A percentile compares a stretch with the other conserved stretches of the same genome.
Evolutionary conservation across 2,113 vertebrate species (phyloP).

Genomic region (Vidua macroura): DNA sequence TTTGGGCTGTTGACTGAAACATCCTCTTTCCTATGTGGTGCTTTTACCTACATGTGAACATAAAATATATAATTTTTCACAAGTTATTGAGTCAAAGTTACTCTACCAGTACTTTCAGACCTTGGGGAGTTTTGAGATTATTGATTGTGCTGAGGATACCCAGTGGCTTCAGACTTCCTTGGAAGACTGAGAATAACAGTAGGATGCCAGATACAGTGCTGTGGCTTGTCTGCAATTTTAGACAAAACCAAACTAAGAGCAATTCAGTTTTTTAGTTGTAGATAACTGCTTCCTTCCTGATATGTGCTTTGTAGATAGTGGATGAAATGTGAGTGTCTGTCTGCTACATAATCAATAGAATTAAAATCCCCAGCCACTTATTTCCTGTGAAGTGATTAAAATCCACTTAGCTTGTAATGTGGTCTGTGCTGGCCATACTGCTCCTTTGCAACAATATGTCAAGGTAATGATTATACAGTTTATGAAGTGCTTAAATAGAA

Average conservation of each 20-base stretch:
- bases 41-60: background rate
- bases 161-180: background rate
- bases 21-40: background rate
- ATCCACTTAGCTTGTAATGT: background rate
- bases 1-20: background rate
- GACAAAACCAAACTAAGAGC: background rate
- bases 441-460: slow-evolving; percentile 5
- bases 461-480: slow-evolving; percentile 36
- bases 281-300: background rate
- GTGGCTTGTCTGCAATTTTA: background rate
- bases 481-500: slow-evolving; percentile 39
- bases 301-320: background rate
- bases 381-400: slow-evolving; percentile 53
- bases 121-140: background rate
- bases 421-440: background rate
- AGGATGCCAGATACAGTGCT: background rate
- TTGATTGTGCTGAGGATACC: background rate
- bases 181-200: background rate
- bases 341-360: slow-evolving; percentile 25
- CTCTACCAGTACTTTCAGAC: background rate
- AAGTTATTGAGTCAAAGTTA: background rate
- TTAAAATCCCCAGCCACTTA: slow-evolving; percentile 43
- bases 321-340: slow-evolving; percentile 8
- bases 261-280: background rate
- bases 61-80: background rate